Evolutionary conservation across 2,113 vertebrate species (phyloP), one percentile per base, ranked within the genome.

Genomic region (Opisthocomus hoazin): DNA sequence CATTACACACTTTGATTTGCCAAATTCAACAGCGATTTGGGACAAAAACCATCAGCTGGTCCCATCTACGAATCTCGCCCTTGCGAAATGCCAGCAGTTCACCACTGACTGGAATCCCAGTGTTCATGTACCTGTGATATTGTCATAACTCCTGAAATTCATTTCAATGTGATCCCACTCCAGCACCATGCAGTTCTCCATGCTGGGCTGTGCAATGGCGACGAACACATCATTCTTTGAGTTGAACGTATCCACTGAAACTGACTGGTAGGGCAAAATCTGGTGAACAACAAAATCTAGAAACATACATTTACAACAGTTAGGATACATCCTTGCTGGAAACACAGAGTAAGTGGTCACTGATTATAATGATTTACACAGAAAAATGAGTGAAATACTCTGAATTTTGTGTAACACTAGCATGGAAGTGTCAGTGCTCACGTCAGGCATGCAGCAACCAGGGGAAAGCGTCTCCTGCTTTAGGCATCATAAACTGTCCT

Each of bases 101-200:
- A 39, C 12, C 41, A 75, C 8, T 1, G n/a, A 26, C 19, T 45
- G 50, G 37, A 57, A 89, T 66, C 18, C 37, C 41, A 56, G 34
- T 15, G 61, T 39, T 75, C 51, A 37, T 26, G 48, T 97, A 99
- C 99, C 99, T 98, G 99, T 99, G 91, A 99, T 99, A 69, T 99
- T 99, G 97, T 99, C 99, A 2, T 99, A 99, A 87, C 98, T 99
- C 97, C 99, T 98, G 98, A 99, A 99, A 94, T 99, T 99, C 99
- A 99, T 99, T 90, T 99, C 99, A 65, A 99, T 99, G 98, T 99
- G 99, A 96, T 99, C 99, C 99, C 99, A 99, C 83, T 99, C 99
- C 75, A 99, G 97, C 76, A 99, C 98, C 99, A 99, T 99, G 95
- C 99, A 99, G 97, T 99, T 99, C 98, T 99, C 99, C 96, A 98